A percentile compares a stretch with the other conserved stretches of the same genome.
These are phyloP conservation scores for Coregonus suidteri DNA, from an alignment of 2,797 vertebrate species.

Conservation along the genomic window DNA sequence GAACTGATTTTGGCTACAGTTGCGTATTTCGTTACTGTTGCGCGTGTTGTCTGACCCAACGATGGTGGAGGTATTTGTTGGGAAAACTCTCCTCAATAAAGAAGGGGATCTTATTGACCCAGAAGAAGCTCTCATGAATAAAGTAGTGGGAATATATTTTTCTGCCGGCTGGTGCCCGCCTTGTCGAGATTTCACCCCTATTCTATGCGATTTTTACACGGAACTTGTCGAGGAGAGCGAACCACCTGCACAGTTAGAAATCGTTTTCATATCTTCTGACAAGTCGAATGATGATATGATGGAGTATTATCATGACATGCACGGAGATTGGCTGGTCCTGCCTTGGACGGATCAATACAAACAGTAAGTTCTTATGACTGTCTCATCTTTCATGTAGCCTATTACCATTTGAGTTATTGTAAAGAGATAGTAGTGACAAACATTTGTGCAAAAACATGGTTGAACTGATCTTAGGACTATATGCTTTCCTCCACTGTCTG, in stretches of 20 bases:
- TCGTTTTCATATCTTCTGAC: conserved; percentile 92
- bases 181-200: conserved; percentile 90
- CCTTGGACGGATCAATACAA: conserved; percentile 89
- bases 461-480: no score
- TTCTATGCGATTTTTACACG: conserved; percentile 88
- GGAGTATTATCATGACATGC: conserved; percentile 84
- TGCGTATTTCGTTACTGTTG: not conserved
- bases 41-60: not conserved
- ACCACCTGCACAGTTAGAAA: conserved; percentile 84
- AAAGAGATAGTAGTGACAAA: not conserved
- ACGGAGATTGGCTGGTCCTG: conserved; percentile 91
- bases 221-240: conserved; percentile 82
- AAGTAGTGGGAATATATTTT: conserved; percentile 93
- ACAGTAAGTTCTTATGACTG: conserved; percentile 78
- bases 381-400: not conserved
- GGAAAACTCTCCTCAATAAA: conserved; percentile 81
- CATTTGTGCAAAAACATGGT: not conserved
- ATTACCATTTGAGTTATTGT: not conserved
- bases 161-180: conserved; percentile 88
- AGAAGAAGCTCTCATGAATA: conserved; percentile 86
- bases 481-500: not conserved
- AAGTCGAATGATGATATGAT: conserved; percentile 86
- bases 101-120: conserved; percentile 85
- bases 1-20: not conserved
- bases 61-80: conserved; percentile 84